Base-by-base conservation (phyloP, 1,140 invertebrate species). In the Drosophila albomicans region DNA sequence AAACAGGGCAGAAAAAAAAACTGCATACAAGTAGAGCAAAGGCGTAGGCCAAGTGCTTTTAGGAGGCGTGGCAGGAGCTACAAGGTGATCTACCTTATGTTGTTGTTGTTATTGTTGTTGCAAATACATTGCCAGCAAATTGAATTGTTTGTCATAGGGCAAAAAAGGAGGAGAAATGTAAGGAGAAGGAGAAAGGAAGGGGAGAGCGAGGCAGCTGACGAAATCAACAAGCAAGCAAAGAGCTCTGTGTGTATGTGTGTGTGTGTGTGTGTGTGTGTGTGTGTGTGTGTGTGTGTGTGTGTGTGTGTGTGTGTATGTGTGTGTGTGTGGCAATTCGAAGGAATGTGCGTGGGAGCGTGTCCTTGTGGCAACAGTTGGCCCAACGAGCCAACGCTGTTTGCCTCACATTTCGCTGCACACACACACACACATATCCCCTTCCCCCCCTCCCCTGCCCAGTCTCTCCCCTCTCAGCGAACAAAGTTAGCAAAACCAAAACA, bases 101-200 rank as follows among this genome's bases (percentile, higher is more conserved):
- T 28, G 10, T 56, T 62, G 16, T 28, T 64, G 59, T 41, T 71
- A 13, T 41, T 65, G 46, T 49, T 58, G 72, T 51, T 59, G 64
- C 45, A 61, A 45, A 70, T 67, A 57, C 65, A 67, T 72, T 54
- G 68, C 16, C 71, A 75, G 68, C 65, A 87, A 87, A 87, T 87
- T 87, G 84, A 87, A 87, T 87, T 87, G 82, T 88, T 87, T 80
- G 73, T 48, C 72, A 68, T 49, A 51, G 45, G 64, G 61, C 69
- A 48, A 41, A n/a, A 10, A 16, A 35, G 15, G 2, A 16, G 32
- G 38, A 41, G 20, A 58, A 43, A 11, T n/a, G 2, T 15, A 25
- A 25, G 3, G 20, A 25, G 20, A 3, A 3, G 20, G 20, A 25
- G 20, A 25, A 25, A 25, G 20, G 0, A 3, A 25, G 20, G 41